Conservation (phyloP, 2,888 invertebrate genomes). For the Chelonus formosanus region DNA sequence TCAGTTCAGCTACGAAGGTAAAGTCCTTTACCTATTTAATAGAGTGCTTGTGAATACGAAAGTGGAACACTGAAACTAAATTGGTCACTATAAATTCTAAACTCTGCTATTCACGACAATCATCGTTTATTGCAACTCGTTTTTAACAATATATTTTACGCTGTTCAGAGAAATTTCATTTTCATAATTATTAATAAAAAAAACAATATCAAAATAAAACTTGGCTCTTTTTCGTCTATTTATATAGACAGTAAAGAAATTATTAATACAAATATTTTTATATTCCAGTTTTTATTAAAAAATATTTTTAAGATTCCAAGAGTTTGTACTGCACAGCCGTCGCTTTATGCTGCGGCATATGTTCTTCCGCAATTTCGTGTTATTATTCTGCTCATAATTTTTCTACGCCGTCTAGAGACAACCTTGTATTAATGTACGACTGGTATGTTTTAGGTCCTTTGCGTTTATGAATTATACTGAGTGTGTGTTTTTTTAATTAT, state of each 20-base stretch:
- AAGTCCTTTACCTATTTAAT: slow-evolving; percentile 22
- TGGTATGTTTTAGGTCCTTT: not conserved
- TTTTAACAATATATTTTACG: too few species aligned
- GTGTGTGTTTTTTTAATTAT: too few species aligned
- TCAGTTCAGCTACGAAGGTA: not conserved
- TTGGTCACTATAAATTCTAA: slow-evolving; percentile 18
- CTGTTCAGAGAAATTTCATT: not conserved
- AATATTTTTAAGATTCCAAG: not conserved
- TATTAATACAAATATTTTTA: too few species aligned
- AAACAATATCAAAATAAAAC: too few species aligned
- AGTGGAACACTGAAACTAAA: slow-evolving; percentile 12
- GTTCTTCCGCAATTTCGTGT: slow-evolving; percentile 20
- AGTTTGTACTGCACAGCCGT: slow-evolving; percentile 2
- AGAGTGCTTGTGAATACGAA: slow-evolving; percentile 16
- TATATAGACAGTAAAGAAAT: too few species aligned
- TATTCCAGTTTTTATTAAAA: not conserved
- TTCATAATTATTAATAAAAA: not conserved
- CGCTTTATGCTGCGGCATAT: slow-evolving; percentile 1
- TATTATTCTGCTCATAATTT: slow-evolving; percentile 23
- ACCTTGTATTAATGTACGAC: not conserved
- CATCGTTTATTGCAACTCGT: not conserved
- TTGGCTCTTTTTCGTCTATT: too few species aligned
- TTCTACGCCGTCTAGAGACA: not conserved
- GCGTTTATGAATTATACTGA: not conserved
- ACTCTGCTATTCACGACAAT: slow-evolving; percentile 4